A percentile compares a stretch with the other conserved stretches of the same genome.
phyloP scores from a whole-genome alignment of 2,113 vertebrate species.

The Hemiprocne comata region DNA sequence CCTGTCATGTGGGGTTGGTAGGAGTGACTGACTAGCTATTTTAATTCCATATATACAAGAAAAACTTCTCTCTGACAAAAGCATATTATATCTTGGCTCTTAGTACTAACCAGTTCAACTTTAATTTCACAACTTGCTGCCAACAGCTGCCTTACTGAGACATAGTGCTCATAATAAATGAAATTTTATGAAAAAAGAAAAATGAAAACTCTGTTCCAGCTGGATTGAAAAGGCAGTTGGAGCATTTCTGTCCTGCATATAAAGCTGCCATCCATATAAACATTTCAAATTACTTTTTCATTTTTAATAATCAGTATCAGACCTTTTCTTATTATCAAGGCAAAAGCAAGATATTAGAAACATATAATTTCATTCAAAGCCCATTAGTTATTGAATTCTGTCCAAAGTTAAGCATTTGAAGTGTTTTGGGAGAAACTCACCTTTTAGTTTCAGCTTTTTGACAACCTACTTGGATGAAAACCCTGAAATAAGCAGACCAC shows the following conservation, averaged over 20 bases:
- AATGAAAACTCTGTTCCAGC: conserved; percentile 71
- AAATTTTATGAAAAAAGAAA: conserved; percentile 58
- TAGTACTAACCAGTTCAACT: conserved; percentile 58
- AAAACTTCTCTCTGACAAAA: conserved; percentile 63
- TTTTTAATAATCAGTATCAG: conserved; percentile 62
- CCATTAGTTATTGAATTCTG: conserved; percentile 45
- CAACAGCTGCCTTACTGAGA: conserved; percentile 72
- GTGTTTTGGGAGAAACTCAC: conserved; percentile 25
- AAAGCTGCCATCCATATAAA: conserved; percentile 58
- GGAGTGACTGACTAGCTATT: not conserved
- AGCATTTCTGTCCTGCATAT: conserved; percentile 32
- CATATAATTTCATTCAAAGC: not conserved
- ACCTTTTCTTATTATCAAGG: not conserved
- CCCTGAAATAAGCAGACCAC: not conserved
- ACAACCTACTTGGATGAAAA: not conserved
- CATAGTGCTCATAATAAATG: conserved; percentile 66
- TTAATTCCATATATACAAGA: conserved; percentile 31
- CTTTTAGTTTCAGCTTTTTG: conserved; percentile 30
- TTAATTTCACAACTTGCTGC: conserved; percentile 71
- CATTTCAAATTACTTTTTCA: conserved; percentile 61
- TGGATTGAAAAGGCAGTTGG: conserved; percentile 56
- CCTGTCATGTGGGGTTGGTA: not conserved
- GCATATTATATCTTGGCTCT: conserved; percentile 60
- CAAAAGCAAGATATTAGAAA: conserved; percentile 20
- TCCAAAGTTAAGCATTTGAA: not conserved